Evolutionary conservation across 37 sponge, comb jelly and placozoan genomes (phyloP), one percentile per base, ranked within the genome.

Genomic region (Ianthella basta): DNA sequence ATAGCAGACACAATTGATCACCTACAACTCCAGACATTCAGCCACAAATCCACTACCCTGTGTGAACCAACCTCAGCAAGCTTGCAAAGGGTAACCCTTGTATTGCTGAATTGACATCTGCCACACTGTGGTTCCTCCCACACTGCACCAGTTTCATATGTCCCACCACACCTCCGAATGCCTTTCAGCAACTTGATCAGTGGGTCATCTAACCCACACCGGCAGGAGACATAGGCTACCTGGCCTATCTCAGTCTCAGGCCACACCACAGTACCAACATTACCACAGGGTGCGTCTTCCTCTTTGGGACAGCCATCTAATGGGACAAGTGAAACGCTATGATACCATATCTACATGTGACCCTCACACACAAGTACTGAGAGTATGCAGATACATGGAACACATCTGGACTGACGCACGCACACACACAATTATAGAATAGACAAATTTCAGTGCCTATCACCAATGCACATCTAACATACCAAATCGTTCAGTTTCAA

Each of bases 81-180:
- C 50, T 44, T 44, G 50, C 50, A 89, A 12, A 89, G 60, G 8
- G n/a, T 30, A 56, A 81, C 29, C 4, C 75, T 81, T 1, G 34
- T 34, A 36, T 34, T 60, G 55, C 68, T 55, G 41, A 91, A 87
- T 27, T 87, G 27, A 60, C 91, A 91, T 0, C 53, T 30, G 25
- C 54, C 21, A 4, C 30, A 38, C 32, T 72, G 29, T 36, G 87
- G 80, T 0, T 57, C 21, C 18, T 55, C 20, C 91, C 91, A 91
- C 56, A 32, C 30, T 69, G 72, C 87, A 72, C 87, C 85, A 84
- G n/a, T 50, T 0, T 23, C 39, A 68, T 84, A 91, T 40, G 84
- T 39, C 21, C 91, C 91, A 16, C 41, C 81, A 84, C 91, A 91
- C n/a, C 21, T 21, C 23, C 91, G 59, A 40, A 41, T 44, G 23